Evolutionary conservation across 2,113 vertebrate species (phyloP), one percentile per base, ranked within the genome.

Genomic region (Daubentonia madagascariensis): DNA sequence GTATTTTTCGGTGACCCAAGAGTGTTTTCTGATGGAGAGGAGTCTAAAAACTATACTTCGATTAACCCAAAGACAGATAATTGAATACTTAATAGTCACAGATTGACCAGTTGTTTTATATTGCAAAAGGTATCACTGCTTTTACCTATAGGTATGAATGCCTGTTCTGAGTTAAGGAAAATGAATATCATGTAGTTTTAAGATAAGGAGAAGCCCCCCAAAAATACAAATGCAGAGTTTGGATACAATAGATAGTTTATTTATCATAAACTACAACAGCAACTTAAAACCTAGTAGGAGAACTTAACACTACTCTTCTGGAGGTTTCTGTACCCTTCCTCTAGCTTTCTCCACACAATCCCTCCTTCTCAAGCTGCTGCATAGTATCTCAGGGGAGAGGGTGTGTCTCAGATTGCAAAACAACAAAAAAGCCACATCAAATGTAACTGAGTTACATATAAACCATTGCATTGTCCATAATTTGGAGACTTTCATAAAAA

Each of bases 371-470:
- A 89, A 78, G 72, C 43, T 95, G 89, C 54, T 95, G 87, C 50
- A 32, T 3, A 50, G 28, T 43, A 57, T 96, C 96, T 96, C 92
- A 40, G 35, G 96, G 85, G 96, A 96, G 22, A 96, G 92, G 96
- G 92, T 89, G 94, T 92, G 85, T 68, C 93, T 94, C 88, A 79
- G 70, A 91, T 85, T 96, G 89, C 78, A 83, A 91, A 97, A 97
- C 85, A 98, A 97, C 96, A 96, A 89, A 96, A 95, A 98, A 98
- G 78, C 95, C 97, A 97, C 96, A 97, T 97, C 94, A 96, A 97
- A 96, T 88, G 57, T n/a, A 84, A 78, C 85, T 13, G 28, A 85
- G 84, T 79, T 75, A 86, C 84, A 92, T 63, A 67, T 79, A 96
- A 96, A 72, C 14, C 68, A 96, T 54, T 67, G 89, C n/a, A 70